These are phyloP conservation scores for Vesta saturnalis DNA, from an alignment of 2,888 invertebrate genomes.

Conservation along the genomic window DNA sequence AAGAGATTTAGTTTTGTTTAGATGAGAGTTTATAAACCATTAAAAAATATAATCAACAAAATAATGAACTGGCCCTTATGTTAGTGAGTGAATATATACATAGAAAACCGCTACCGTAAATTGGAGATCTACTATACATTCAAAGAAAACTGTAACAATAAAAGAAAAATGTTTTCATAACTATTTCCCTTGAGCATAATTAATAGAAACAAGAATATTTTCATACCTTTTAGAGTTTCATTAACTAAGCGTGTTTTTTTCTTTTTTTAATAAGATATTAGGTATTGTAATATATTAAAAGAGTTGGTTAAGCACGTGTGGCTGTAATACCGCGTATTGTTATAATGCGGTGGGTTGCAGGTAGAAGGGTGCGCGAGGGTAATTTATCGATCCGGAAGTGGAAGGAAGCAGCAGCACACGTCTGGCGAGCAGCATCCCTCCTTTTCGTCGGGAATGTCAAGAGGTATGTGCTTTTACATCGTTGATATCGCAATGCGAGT, in stretches of 20 bases:
- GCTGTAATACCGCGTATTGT: constrained; percentile 35
- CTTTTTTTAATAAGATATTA: too few species aligned
- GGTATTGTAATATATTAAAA: neutral
- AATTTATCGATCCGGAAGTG: constrained; percentile 45
- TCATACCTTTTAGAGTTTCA: neutral
- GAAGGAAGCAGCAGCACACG: constrained; percentile 46
- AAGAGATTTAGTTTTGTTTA: constrained; percentile 12
- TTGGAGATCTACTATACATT: neutral
- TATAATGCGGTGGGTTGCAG: constrained; percentile 39
- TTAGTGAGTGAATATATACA: neutral
- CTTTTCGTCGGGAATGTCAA: constrained; percentile 46
- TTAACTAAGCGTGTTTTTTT: neutral
- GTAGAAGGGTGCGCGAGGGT: constrained; percentile 41
- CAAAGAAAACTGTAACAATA: neutral
- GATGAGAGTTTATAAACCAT: neutral
- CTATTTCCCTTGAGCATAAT: neutral
- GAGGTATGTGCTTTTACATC: constrained; percentile 43
- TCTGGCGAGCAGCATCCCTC: constrained; percentile 45
- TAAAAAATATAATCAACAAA: too few species aligned
- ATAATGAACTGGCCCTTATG: too few species aligned
- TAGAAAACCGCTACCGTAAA: neutral
- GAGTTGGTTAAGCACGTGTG: constrained; percentile 30
- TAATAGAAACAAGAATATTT: neutral
- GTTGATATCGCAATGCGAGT: constrained; percentile 36
- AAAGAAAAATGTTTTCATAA: neutral